phyloP scores from a whole-genome alignment of 1,140 invertebrate genomes.

The Tribolium madens region DNA sequence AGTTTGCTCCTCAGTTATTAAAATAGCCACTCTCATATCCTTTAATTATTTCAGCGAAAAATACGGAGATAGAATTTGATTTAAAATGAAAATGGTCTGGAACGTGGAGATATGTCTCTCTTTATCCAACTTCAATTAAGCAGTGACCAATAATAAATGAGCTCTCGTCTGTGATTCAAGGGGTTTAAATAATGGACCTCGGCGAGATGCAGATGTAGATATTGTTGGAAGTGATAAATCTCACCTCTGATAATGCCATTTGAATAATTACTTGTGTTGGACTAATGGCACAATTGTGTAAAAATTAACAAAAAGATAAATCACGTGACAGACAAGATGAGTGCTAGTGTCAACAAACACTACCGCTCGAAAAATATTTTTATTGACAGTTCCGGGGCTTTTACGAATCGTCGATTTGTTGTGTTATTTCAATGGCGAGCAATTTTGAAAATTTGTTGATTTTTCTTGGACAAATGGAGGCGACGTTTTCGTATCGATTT shows the following conservation, averaged over 20 bases:
- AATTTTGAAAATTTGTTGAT: no score
- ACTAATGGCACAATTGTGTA: not conserved
- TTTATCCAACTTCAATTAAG: constrained; percentile 1
- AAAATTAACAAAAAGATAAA: not conserved
- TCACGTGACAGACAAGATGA: not conserved
- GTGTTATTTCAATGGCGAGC: no score
- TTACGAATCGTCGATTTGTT: no score
- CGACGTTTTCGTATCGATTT: constrained; percentile 35
- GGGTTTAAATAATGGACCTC: not conserved
- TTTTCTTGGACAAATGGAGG: no score
- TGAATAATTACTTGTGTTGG: constrained; percentile 3
- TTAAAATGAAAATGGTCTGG: not conserved
- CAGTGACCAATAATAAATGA: constrained; percentile 32
- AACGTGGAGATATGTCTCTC: not conserved
- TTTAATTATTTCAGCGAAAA: not conserved
- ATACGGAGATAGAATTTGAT: not conserved
- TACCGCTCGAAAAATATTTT: constrained; percentile 2
- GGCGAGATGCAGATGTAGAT: constrained; percentile 5
- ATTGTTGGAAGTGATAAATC: constrained; percentile 17
- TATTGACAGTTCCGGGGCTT: not conserved
- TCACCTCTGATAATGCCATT: constrained; percentile 10
- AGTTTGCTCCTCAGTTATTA: no score
- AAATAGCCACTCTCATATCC: not conserved
- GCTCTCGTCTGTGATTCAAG: not conserved
- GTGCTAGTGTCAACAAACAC: not conserved